phyloP scores from a whole-genome alignment of 1,140 invertebrate species.

The Onthophagus taurus region DNA sequence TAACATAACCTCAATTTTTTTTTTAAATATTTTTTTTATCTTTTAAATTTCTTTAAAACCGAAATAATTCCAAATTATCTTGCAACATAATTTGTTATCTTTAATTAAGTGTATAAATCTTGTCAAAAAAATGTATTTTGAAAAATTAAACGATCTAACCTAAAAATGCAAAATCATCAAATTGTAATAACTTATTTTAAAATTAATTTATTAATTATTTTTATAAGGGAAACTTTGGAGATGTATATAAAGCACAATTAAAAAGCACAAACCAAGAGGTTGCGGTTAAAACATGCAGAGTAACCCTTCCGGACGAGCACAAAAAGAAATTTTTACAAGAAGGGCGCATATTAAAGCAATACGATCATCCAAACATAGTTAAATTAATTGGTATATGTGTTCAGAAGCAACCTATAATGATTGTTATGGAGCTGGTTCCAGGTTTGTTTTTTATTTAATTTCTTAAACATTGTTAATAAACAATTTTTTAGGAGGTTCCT shows the following conservation, averaged over 20 bases:
- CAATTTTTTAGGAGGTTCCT: conserved; percentile 68
- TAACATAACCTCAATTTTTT: too few relatives aligned
- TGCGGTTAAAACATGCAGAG: conserved; percentile 92
- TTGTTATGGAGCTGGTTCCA: conserved; percentile 95
- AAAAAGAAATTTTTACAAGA: conserved; percentile 95
- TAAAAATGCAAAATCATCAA: too few relatives aligned
- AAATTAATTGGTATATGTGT: conserved; percentile 96
- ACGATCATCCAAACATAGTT: conserved; percentile 94
- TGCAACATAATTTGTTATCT: too few relatives aligned
- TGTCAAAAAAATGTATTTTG: too few relatives aligned
- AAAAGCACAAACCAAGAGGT: conserved; percentile 76
- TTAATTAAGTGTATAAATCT: too few relatives aligned
- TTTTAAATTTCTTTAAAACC: too few relatives aligned
- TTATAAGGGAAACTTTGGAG: conserved; percentile 52
- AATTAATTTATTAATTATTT: too few relatives aligned
- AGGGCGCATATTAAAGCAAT: conserved; percentile 91
- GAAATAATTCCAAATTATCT: too few relatives aligned
- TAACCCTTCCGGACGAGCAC: conserved; percentile 89
- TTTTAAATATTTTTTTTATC: too few relatives aligned
- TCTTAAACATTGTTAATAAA: background rate
- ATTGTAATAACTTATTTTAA: too few relatives aligned
- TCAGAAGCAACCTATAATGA: conserved; percentile 97
- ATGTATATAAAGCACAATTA: conserved; percentile 35
- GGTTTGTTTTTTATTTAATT: conserved; percentile 44
- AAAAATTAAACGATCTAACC: too few relatives aligned